Conservation (phyloP, 2,113 vertebrate species). For the Plecotus auritus region DNA sequence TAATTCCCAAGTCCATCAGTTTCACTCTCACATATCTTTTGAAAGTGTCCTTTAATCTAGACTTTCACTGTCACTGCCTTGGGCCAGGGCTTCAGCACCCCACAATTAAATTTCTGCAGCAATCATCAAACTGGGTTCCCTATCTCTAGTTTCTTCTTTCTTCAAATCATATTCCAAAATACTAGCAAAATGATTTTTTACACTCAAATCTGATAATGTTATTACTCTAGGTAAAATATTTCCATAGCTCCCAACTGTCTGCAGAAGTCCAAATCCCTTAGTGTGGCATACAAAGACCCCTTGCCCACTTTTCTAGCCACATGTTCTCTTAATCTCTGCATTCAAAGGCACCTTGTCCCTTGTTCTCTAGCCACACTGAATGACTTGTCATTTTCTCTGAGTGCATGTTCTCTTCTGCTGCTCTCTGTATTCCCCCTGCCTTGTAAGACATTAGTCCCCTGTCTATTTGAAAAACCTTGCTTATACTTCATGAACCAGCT, state of each 20-base stretch:
- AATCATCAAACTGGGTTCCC: background rate
- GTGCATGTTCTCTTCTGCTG: background rate
- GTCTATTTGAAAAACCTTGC: background rate
- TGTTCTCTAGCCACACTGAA: background rate
- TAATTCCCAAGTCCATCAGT: background rate
- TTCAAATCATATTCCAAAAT: background rate
- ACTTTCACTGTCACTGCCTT: background rate
- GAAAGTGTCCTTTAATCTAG: background rate
- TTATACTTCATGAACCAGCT: background rate
- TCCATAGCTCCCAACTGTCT: background rate
- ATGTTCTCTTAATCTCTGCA: background rate
- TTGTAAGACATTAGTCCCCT: background rate
- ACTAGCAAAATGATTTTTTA: conserved; percentile 1
- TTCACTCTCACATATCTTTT: background rate
- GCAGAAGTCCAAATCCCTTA: background rate
- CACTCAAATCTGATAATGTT: background rate
- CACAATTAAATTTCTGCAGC: background rate
- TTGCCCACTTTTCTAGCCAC: background rate
- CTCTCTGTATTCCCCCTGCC: background rate
- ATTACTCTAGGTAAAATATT: background rate
- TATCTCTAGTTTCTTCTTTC: background rate
- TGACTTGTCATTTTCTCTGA: background rate
- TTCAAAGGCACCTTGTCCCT: background rate
- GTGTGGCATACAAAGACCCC: background rate
- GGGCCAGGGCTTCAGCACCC: background rate